Base-by-base conservation (phyloP, 2,888 invertebrate genomes). In the Erpobdella octoculata region DNA sequence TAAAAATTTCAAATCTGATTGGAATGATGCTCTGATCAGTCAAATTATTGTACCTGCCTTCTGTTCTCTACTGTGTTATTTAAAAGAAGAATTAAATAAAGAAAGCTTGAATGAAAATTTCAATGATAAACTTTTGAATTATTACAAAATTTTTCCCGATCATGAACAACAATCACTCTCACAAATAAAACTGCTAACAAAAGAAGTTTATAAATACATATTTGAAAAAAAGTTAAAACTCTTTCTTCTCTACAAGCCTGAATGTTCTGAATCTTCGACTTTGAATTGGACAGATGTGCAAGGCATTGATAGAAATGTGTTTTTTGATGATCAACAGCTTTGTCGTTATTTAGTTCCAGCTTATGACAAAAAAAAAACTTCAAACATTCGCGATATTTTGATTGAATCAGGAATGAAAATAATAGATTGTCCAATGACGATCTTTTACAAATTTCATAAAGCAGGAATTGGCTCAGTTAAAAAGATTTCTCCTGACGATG, bases 21-120 rank as follows among this genome's bases (percentile, higher is more conserved):
- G 81, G 80, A 81, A 81, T 73, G 64, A 73, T 18, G 67, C 69
- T 5, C 25, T 80, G 21, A 37, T 79, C 8, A 36, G 71, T 21
- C 65, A 76, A 18, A 74, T 79, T 8, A 75, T 80, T n/a, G 76
- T 76, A 4, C 77, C 77, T 31, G 76, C 78, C 1, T 79, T 79
- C 61, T 65, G 77, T 36, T 33, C 71, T n/a, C 62, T 74, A 37
- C 36, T 72, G 6, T 33, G 0, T n/a, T 62, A 33, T 31, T 62
- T 33, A n/a, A 62, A 62, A 62, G 35, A 62, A n/a, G n/a, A n/a
- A n/a, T n/a, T n/a, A n/a, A n/a, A n/a, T n/a, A n/a, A n/a, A n/a
- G n/a, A n/a, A n/a, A n/a, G n/a, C n/a, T n/a, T n/a, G n/a, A n/a
- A n/a, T n/a, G n/a, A n/a, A n/a, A n/a, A n/a, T n/a, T n/a, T n/a